Base-by-base conservation (phyloP, 2,113 vertebrate species). In the Rhinoderma darwinii region DNA sequence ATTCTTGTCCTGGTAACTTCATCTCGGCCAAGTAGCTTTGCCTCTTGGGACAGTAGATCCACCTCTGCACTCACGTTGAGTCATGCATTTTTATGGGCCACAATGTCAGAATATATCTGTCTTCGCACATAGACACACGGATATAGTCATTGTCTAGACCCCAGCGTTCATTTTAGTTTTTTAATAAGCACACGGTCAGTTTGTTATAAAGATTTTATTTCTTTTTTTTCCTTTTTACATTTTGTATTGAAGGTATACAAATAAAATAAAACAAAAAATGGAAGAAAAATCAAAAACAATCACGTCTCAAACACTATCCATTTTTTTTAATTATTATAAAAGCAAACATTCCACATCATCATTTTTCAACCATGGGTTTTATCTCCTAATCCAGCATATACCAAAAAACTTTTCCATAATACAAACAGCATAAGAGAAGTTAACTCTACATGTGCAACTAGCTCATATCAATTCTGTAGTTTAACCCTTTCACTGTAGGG, bases 201-300 rank as follows among this genome's bases (percentile, higher is more conserved):
- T 9, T 11, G 5, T 20, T 78, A 10, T 35, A 7, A 78, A 51
- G 37, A 44, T 30, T 82, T 82, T 82, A 66, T 82, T 66, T 39
- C 17, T 51, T 63, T n/a, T 61, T 35, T 77, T 59, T 18, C 77
- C 27, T 70, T 82, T 83, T 30, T 51, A 76, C 78, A 82, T 44
- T 88, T 84, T 88, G 50, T 75, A 68, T 35, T 82, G 9, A 86
- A 87, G 86, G 25, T 87, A 87, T 87, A 82, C 86, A 87, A 87
- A 82, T 61, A 74, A 80, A 82, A 82, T 70, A 87, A 72, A 70
- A 86, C 56, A 73, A 82, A 50, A 18, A 61, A 82, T 56, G 74
- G 73, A 41, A 85, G 66, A 30, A 82, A 86, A 82, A 86, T 50
- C 22, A 78, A 73, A 86, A 86, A 79, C 73, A 85, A 86, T 68